Evolutionary conservation across 2,888 invertebrate species (phyloP).

Genomic region (Drosophila yooni): DNA sequence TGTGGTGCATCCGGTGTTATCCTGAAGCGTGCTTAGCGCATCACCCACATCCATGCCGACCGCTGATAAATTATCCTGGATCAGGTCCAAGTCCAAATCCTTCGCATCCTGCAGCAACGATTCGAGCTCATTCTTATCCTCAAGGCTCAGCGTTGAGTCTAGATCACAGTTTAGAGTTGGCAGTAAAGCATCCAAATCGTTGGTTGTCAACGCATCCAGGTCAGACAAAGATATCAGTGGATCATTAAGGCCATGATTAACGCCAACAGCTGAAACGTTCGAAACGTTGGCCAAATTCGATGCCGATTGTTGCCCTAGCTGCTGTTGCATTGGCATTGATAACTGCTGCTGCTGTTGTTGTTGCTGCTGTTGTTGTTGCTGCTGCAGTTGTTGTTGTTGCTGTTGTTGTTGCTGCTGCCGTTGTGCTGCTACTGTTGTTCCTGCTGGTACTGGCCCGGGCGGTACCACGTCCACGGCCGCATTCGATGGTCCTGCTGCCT

Average conservation of each 20-base stretch:
- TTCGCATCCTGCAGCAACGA: constrained; percentile 84
- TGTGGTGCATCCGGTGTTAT: constrained; percentile 47
- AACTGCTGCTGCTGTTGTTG: constrained; percentile 21
- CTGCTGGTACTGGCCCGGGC: constrained; percentile 33
- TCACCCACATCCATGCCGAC: constrained; percentile 79
- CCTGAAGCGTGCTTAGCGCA: constrained; percentile 67
- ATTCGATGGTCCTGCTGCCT: constrained; percentile 27
- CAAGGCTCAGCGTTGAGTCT: constrained; percentile 83
- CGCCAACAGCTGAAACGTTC: constrained; percentile 20
- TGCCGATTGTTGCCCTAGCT: constrained; percentile 25
- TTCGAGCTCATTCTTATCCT: constrained; percentile 84
- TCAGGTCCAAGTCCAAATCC: constrained; percentile 84
- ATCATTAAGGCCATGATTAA: constrained; percentile 66
- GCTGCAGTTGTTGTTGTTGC: constrained; percentile 25
- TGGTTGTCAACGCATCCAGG: constrained; percentile 83
- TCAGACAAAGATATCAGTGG: constrained; percentile 81
- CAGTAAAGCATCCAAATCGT: constrained; percentile 89
- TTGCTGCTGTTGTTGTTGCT: constrained; percentile 6
- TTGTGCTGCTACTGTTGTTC: constrained; percentile 46
- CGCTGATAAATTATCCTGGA: constrained; percentile 86
- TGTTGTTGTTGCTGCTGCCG: constrained; percentile 32
- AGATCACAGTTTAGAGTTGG: constrained; percentile 87
- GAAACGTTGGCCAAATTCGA: constrained; percentile 28
- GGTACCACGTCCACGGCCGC: constrained; percentile 30
- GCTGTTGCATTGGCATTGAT: constrained; percentile 32